Evolutionary conservation across 2,113 vertebrate species (phyloP).

Genomic region (Lamprotornis superbus): DNA sequence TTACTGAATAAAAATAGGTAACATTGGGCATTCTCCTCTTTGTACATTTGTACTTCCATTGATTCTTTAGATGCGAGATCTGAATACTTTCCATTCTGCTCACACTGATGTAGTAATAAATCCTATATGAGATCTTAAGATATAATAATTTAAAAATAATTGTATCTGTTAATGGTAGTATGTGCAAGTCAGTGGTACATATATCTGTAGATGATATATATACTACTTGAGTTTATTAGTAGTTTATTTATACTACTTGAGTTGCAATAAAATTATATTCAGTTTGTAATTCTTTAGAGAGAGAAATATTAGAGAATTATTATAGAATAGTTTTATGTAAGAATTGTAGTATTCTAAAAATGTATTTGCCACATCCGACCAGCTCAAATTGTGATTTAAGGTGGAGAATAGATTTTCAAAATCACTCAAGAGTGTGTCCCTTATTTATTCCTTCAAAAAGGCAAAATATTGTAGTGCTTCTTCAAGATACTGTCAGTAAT

Average conservation of each 20-base stretch:
- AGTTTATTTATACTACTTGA: neutral
- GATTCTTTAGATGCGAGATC: neutral
- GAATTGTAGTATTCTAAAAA: neutral
- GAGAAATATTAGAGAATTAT: neutral
- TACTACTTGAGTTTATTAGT: too few relatives aligned
- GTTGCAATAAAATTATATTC: neutral
- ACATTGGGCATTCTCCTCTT: neutral
- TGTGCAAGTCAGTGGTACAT: neutral
- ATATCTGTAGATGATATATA: neutral
- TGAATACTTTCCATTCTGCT: neutral
- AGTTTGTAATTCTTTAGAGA: neutral
- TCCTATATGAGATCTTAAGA: neutral
- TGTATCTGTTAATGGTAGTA: neutral
- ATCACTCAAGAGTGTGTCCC: neutral
- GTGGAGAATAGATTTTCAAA: neutral
- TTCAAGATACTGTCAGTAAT: neutral
- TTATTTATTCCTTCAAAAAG: neutral
- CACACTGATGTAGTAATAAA: neutral
- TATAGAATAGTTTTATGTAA: neutral
- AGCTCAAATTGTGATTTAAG: neutral
- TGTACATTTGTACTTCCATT: neutral
- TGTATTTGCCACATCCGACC: neutral
- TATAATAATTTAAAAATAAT: neutral
- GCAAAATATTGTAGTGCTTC: neutral
- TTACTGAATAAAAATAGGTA: neutral